These are phyloP conservation scores for Drosophila birchii DNA, from an alignment of 2,888 invertebrate genomes.

Conservation along the genomic window DNA sequence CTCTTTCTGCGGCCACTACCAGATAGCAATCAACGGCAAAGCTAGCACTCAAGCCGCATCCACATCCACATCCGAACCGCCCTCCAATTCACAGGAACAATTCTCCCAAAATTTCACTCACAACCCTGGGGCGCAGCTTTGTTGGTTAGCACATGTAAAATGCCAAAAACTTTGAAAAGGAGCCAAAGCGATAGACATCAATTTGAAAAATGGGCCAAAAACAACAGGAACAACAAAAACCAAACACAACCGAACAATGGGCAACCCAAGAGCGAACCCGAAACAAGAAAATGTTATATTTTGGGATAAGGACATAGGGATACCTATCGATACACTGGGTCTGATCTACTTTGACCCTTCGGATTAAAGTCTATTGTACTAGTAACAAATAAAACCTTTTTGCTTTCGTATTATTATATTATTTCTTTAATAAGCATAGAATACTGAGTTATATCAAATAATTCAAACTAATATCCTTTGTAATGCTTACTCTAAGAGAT, in stretches of 20 bases:
- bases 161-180: conserved; percentile 75
- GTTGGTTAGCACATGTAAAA: conserved; percentile 74
- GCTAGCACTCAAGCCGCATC: conserved; percentile 35
- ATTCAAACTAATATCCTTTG: not conserved
- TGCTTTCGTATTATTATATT: not conserved
- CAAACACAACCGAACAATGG: conserved; percentile 51
- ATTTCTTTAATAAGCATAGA: not conserved
- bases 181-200: conserved; percentile 71
- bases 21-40: conserved; percentile 42
- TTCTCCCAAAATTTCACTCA: conserved; percentile 8
- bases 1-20: conserved; percentile 33
- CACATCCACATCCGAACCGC: not conserved
- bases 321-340: not conserved
- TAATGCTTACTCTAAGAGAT: not conserved
- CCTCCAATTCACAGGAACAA: conserved; percentile 30
- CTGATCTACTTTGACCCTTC: not conserved
- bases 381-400: not conserved
- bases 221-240: conserved; percentile 23
- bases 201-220: conserved; percentile 67
- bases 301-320: not conserved
- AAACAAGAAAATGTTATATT: conserved; percentile 1
- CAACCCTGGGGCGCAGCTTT: conserved; percentile 26
- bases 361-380: not conserved
- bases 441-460: not conserved
- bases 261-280: conserved; percentile 19